Evolutionary conservation across 2,113 vertebrate species (phyloP).

Genomic region (Varanus komodoensis): DNA sequence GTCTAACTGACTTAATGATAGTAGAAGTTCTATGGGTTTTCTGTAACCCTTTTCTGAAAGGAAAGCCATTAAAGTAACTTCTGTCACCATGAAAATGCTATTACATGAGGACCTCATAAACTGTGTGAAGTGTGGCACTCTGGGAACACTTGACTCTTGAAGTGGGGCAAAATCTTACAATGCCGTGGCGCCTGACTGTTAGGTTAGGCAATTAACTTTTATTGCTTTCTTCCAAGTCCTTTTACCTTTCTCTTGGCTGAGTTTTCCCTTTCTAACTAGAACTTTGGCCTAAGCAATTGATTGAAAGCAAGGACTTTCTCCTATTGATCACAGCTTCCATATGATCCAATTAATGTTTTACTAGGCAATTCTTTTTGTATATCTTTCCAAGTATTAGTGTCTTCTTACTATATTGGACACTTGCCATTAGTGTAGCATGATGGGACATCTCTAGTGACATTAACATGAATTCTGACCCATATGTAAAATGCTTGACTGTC

Average conservation of each 20-base stretch:
- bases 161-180: slow-evolving; percentile 44
- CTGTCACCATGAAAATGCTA: slow-evolving; percentile 51
- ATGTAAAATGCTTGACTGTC: slow-evolving; percentile 53
- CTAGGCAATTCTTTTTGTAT: slow-evolving; percentile 17
- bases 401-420: slow-evolving; percentile 47
- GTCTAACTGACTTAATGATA: not conserved
- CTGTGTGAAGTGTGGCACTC: slow-evolving; percentile 47
- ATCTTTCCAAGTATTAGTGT: slow-evolving; percentile 34
- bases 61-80: slow-evolving; percentile 25
- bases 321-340: not conserved
- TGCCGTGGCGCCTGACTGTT: slow-evolving; percentile 56
- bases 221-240: slow-evolving; percentile 46
- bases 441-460: slow-evolving; percentile 39
- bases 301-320: slow-evolving; percentile 24
- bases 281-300: not conserved
- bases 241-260: not conserved
- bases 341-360: slow-evolving; percentile 24
- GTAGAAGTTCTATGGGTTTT: not conserved
- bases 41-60: not conserved
- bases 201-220: slow-evolving; percentile 71
- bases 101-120: slow-evolving; percentile 54
- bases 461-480: slow-evolving; percentile 58
- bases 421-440: slow-evolving; percentile 39
- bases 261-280: slow-evolving; percentile 33
- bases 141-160: slow-evolving; percentile 49